phyloP scores from a whole-genome alignment of 2,888 invertebrate genomes.

The Agrochola macilenta region DNA sequence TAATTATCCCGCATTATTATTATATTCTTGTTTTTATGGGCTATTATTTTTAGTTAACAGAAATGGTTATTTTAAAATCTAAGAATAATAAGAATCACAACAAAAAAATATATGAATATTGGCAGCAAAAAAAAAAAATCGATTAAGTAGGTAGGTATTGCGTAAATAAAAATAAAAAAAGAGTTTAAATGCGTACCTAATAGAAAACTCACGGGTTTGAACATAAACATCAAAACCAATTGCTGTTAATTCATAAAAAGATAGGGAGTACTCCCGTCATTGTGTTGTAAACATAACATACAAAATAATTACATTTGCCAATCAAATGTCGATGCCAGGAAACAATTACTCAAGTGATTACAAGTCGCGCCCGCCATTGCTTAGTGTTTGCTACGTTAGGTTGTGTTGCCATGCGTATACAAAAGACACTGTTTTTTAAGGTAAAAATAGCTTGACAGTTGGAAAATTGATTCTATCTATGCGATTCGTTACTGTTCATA shows the following conservation, averaged over 20 bases:
- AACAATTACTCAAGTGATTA: conserved; percentile 62
- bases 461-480: neutral
- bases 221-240: conserved; percentile 23
- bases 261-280: conserved; percentile 11
- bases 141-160: neutral
- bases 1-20: neutral
- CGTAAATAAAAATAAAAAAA: neutral
- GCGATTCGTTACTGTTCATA: neutral
- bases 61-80: neutral
- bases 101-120: too few species aligned
- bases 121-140: too few species aligned
- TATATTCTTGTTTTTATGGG: neutral
- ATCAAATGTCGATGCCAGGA: conserved; percentile 62
- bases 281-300: conserved; percentile 40
- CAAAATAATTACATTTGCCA: conserved; percentile 66
- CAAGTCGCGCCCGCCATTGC: conserved; percentile 32
- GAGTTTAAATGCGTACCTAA: neutral
- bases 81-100: neutral
- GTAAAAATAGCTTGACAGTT: neutral
- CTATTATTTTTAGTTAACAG: neutral
- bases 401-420: conserved; percentile 40
- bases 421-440: conserved; percentile 1
- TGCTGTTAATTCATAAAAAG: conserved; percentile 26
- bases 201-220: neutral
- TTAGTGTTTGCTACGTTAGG: conserved; percentile 25